Conservation (phyloP, 2,888 invertebrate genomes). For the Platycnemis pennipes region DNA sequence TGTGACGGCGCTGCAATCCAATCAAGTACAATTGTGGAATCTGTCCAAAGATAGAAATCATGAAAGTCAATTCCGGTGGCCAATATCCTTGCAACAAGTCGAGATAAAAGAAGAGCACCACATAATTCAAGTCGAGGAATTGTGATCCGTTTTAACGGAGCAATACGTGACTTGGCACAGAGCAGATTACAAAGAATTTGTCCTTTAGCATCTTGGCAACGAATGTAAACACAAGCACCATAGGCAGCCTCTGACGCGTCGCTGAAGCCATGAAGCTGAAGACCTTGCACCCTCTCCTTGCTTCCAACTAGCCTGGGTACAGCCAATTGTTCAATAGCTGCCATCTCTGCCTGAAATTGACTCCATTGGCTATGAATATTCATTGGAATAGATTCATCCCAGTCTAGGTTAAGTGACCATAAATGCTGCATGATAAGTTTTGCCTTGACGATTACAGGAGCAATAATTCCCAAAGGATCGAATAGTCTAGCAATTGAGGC, state of each 20-base stretch:
- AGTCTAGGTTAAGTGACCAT: background rate
- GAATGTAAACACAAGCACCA: background rate
- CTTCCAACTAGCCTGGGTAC: background rate
- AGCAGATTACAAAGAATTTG: too few relatives aligned
- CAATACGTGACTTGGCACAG: too few relatives aligned
- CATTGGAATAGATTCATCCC: background rate
- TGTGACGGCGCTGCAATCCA: background rate
- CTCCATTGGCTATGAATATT: too few relatives aligned
- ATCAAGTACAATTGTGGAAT: slow-evolving; percentile 11
- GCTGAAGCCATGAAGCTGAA: background rate
- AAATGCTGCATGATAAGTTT: too few relatives aligned
- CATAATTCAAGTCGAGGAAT: too few relatives aligned
- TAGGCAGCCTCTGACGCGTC: background rate
- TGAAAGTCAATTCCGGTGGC: background rate
- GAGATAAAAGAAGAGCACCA: background rate
- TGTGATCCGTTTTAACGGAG: too few relatives aligned
- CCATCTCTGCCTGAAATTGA: too few relatives aligned
- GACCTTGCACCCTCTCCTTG: background rate
- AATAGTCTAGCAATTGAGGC: background rate
- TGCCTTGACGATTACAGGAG: too few relatives aligned
- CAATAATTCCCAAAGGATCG: too few relatives aligned
- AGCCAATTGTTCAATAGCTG: background rate
- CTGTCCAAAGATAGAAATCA: background rate
- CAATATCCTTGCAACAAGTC: background rate
- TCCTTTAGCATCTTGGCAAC: too few relatives aligned